Evolutionary conservation across 2,888 invertebrate species (phyloP), one percentile per base, ranked within the genome.

Genomic region (Pomacea canaliculata): DNA sequence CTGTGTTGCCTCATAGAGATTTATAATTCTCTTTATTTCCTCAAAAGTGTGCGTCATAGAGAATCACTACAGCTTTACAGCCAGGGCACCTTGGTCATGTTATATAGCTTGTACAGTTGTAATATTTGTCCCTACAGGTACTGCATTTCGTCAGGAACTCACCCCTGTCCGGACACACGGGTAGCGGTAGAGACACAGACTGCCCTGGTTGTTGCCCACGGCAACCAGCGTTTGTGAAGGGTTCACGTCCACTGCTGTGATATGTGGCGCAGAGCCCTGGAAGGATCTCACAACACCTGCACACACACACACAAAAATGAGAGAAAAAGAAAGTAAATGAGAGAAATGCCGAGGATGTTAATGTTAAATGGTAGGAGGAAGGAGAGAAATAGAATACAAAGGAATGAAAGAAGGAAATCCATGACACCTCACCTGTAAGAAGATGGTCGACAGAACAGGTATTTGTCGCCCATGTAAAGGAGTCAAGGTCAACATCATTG

Each of bases 101-200:
- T 37, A 37, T 37, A 37, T 37, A 37, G 5, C 37, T 37, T 37
- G 37, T 37, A 37, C 37, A 37, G 37, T 5, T 5, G 37, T 23
- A 37, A 37, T 37, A 37, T 1, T 37, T 37, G 37, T 5, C 37
- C 37, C 3, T 37, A 37, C 3, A 37, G 37, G 37, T 37, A 37
- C 37, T 5, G 37, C 3, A 37, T 37, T 37, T 37, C 37, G 3
- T 37, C 37, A 37, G 37, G 37, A 19, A 80, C 87, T 79, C 81
- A 89, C 89, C 79, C 85, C 86, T 56, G 82, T 80, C 70, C 82
- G 81, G 51, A 78, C 80, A 72, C 88, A 87, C 1, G 89, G 89
- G 79, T 86, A 86, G 63, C 85, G 76, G 77, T 86, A 88, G 23
- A 90, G 80, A 71, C 85, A 84, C 48, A 89, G 73, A 63, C 82